Conservation (phyloP, 92 coral and sea anemone species). For the Parazoanthus darwini region DNA sequence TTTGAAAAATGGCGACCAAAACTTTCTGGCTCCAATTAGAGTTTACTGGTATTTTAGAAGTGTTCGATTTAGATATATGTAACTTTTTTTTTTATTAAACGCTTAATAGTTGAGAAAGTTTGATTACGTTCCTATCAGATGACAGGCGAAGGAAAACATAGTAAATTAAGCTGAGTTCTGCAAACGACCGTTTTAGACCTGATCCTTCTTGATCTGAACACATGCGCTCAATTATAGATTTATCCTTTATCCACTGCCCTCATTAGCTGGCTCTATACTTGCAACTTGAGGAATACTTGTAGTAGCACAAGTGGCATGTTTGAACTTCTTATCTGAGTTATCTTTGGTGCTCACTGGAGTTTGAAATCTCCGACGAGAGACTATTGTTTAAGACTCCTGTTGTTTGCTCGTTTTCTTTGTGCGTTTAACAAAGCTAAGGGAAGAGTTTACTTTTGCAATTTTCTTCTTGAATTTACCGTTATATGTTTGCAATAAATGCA, state of each 20-base stretch:
- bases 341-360: constrained; percentile 6
- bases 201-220: background rate
- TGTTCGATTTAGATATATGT: background rate
- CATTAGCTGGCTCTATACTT: background rate
- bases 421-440: background rate
- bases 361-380: background rate
- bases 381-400: background rate
- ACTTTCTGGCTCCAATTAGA: background rate
- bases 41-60: background rate
- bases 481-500: constrained; percentile 1
- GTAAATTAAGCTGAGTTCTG: background rate
- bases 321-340: background rate
- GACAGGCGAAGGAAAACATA: background rate
- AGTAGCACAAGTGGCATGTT: background rate
- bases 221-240: constrained; percentile 1
- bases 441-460: constrained; percentile 32
- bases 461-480: constrained; percentile 2
- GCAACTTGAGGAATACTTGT: background rate
- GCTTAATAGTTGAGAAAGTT: background rate
- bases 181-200: background rate
- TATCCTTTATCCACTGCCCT: background rate
- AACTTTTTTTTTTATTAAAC: background rate
- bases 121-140: background rate
- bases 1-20: constrained; percentile 20
- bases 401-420: constrained; percentile 15